phyloP scores from a whole-genome alignment of 2,888 invertebrate genomes.

The Oscheius sp. region DNA sequence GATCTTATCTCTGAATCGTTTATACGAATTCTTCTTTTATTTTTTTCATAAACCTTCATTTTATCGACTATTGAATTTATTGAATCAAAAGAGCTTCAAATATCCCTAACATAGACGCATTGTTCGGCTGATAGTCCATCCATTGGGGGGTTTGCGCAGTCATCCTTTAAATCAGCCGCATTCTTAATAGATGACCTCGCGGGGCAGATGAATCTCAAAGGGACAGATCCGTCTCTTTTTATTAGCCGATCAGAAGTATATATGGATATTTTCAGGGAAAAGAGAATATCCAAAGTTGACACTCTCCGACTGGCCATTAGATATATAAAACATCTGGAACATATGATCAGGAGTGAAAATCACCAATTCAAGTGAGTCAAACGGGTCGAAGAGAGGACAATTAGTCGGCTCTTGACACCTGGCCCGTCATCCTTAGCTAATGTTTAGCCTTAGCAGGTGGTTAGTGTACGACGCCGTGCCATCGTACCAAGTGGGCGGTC shows the following conservation, averaged over 20 bases:
- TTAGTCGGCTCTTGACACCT: no score
- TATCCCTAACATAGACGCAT: no score
- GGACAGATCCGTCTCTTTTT: slow-evolving; percentile 9
- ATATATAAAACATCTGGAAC: slow-evolving; percentile 70
- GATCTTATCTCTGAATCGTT: not conserved
- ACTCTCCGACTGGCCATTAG: slow-evolving; percentile 71
- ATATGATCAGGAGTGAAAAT: slow-evolving; percentile 48
- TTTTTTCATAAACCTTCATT: no score
- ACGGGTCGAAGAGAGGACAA: not conserved
- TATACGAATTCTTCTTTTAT: no score
- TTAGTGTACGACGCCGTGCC: slow-evolving; percentile 4
- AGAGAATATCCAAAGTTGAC: slow-evolving; percentile 71
- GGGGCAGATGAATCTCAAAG: slow-evolving; percentile 21
- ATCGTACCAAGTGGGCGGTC: slow-evolving; percentile 2
- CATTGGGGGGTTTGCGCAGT: not conserved
- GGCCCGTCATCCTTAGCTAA: not conserved
- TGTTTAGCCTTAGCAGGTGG: not conserved
- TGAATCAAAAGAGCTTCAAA: no score
- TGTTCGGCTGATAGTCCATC: no score
- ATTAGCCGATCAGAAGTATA: not conserved
- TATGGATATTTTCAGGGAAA: slow-evolving; percentile 62
- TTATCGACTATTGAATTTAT: no score
- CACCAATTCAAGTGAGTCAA: slow-evolving; percentile 37
- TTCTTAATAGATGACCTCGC: slow-evolving; percentile 18
- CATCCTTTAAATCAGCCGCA: not conserved